phyloP scores from a whole-genome alignment of 2,797 vertebrate species.

The Amniataba percoides region DNA sequence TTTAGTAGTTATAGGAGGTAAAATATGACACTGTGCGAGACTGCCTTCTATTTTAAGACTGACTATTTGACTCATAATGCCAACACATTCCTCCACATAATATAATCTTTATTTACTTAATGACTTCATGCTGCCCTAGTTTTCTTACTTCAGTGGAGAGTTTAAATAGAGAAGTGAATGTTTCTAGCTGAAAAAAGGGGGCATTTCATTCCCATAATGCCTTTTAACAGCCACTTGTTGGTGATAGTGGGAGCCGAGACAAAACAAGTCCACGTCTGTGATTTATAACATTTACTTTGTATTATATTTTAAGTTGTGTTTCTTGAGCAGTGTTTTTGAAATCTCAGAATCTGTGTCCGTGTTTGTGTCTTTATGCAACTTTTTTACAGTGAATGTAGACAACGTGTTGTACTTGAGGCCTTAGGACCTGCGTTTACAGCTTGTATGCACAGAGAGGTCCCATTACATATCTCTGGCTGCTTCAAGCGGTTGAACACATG shows the following conservation, averaged over 20 bases:
- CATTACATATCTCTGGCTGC: slow-evolving; percentile 22
- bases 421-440: slow-evolving; percentile 42
- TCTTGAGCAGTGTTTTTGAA: slow-evolving; percentile 14
- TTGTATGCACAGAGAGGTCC: slow-evolving; percentile 8
- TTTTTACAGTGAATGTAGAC: slow-evolving; percentile 20
- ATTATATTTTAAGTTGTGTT: background rate
- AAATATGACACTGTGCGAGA: background rate
- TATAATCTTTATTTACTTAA: background rate
- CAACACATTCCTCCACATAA: background rate
- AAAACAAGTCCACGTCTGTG: background rate
- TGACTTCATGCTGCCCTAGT: slow-evolving; percentile 11
- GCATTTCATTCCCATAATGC: slow-evolving; percentile 13
- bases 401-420: slow-evolving; percentile 7
- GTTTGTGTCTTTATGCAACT: slow-evolving; percentile 16
- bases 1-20: background rate
- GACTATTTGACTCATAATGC: slow-evolving; percentile 2
- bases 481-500: background rate
- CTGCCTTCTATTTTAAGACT: slow-evolving; percentile 1
- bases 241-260: slow-evolving; percentile 13
- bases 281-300: background rate
- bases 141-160: slow-evolving; percentile 7
- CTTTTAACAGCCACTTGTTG: slow-evolving; percentile 43
- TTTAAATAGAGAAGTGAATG: background rate
- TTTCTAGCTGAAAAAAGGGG: slow-evolving; percentile 12
- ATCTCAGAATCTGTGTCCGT: background rate